These are phyloP conservation scores for Erebia aethiops DNA, from an alignment of 2,888 invertebrate species.

Conservation along the genomic window DNA sequence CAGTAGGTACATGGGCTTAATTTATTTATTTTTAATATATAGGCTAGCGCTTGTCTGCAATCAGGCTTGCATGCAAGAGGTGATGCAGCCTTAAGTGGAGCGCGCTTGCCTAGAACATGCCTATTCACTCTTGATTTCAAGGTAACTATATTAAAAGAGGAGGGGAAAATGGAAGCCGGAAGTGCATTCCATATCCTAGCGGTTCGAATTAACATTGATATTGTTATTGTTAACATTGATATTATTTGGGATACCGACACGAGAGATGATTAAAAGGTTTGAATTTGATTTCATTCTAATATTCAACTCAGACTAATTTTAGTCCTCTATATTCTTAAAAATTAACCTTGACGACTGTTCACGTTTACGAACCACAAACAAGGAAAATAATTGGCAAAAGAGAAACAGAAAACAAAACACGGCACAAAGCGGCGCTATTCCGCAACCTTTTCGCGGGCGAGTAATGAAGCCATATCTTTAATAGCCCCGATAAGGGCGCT, in stretches of 20 bases:
- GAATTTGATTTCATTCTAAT: background rate
- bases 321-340: background rate
- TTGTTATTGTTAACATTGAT: no score
- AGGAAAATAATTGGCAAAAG: conserved; percentile 47
- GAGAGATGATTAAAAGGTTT: background rate
- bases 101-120: no score
- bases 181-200: no score
- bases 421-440: conserved; percentile 52
- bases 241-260: background rate
- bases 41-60: no score
- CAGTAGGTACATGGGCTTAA: no score
- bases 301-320: background rate
- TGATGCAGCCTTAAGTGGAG: no score
- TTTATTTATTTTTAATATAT: no score
- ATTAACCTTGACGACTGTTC: background rate
- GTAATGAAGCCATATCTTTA: conserved; percentile 83
- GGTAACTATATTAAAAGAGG: no score
- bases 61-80: no score
- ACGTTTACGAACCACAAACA: conserved; percentile 38
- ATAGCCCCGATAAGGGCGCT: conserved; percentile 78
- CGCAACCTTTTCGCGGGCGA: conserved; percentile 53
- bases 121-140: no score
- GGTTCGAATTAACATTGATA: no score
- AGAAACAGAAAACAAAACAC: conserved; percentile 46
- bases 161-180: no score